phyloP scores from a whole-genome alignment of 2,797 vertebrate genomes.

The Molossus alvarezi region DNA sequence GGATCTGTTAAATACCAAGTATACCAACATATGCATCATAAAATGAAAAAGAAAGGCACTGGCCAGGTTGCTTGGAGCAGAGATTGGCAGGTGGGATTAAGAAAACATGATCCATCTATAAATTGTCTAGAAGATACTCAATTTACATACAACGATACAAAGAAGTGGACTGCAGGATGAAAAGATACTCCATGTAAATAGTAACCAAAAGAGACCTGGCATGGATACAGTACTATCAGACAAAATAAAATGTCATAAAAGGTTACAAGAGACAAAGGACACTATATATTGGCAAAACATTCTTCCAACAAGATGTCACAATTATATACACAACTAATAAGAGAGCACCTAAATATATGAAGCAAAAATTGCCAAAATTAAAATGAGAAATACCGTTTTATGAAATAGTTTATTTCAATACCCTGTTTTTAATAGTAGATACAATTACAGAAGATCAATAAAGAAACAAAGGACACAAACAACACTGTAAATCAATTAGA shows the following conservation, averaged over 20 bases:
- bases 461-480: neutral
- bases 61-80: too few species aligned
- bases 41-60: too few species aligned
- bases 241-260: conserved; percentile 18
- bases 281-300: neutral
- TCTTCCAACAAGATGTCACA: neutral
- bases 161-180: neutral
- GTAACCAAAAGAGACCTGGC: neutral
- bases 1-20: neutral
- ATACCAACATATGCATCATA: too few species aligned
- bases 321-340: neutral
- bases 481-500: neutral
- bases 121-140: neutral
- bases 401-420: neutral
- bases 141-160: neutral
- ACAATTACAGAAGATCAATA: neutral
- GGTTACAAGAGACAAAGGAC: neutral
- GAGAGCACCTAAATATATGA: neutral
- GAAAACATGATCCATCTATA: neutral
- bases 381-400: neutral
- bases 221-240: neutral
- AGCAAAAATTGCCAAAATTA: neutral
- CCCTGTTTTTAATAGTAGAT: neutral
- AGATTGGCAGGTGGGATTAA: too few species aligned
- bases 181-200: neutral